Conservation (phyloP, 2,888 invertebrate genomes). For the Protonemura montana region DNA sequence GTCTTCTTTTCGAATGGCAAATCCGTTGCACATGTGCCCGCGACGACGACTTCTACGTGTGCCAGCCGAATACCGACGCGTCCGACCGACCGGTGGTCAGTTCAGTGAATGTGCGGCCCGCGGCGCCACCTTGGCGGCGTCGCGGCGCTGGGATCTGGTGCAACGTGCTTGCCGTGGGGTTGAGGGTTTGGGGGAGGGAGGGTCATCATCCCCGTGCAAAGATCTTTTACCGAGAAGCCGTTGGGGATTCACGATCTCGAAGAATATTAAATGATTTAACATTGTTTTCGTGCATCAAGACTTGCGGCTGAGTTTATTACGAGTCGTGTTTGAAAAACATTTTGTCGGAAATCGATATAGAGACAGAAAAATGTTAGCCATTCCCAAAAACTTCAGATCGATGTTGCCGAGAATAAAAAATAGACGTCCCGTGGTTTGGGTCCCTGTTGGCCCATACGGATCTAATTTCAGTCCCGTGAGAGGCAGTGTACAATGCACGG, state of each 20-base stretch:
- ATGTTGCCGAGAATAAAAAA: too few species aligned
- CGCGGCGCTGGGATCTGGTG: not conserved
- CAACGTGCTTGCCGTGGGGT: too few species aligned
- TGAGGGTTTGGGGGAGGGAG: constrained; percentile 25
- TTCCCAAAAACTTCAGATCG: not conserved
- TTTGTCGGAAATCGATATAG: not conserved
- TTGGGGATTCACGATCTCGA: not conserved
- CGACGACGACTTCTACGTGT: too few species aligned
- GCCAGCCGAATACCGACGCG: not conserved
- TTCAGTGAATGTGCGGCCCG: not conserved
- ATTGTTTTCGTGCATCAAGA: not conserved
- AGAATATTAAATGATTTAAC: not conserved
- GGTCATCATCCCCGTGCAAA: not conserved
- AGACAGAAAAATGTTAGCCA: not conserved
- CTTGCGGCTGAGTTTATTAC: not conserved
- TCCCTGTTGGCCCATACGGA: too few species aligned
- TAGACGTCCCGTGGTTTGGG: too few species aligned
- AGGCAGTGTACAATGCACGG: too few species aligned
- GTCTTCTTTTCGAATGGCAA: too few species aligned
- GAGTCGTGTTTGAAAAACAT: not conserved
- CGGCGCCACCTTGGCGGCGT: constrained; percentile 15
- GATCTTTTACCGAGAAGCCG: not conserved
- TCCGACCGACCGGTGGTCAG: not conserved
- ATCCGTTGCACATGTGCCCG: too few species aligned
- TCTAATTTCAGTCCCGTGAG: too few species aligned